Evolutionary conservation across 1,140 invertebrate genomes (phyloP).

Genomic region (Trachymyrmex cornetzi): DNA sequence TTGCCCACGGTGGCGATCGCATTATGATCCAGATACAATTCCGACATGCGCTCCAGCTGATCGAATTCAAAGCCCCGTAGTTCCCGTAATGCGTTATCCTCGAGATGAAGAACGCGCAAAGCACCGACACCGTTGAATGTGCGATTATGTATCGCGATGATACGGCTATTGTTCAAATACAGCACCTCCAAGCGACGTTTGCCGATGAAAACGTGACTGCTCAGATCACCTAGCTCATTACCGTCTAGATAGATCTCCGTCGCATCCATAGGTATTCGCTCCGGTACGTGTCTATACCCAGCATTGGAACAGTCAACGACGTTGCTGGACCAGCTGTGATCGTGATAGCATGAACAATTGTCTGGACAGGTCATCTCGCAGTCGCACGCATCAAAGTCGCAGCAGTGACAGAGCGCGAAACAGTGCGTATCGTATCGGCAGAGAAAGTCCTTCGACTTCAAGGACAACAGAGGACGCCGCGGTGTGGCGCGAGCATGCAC

Average conservation of each 20-base stretch:
- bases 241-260: constrained; percentile 97
- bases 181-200: constrained; percentile 95
- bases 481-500: constrained; percentile 93
- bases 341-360: constrained; percentile 97
- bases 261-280: constrained; percentile 96
- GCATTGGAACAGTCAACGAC: constrained; percentile 96
- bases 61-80: constrained; percentile 94
- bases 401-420: constrained; percentile 97
- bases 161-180: constrained; percentile 95
- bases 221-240: constrained; percentile 94
- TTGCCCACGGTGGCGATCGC: constrained; percentile 94
- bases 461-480: constrained; percentile 94
- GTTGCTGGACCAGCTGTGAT: constrained; percentile 97
- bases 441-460: constrained; percentile 95
- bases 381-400: constrained; percentile 97
- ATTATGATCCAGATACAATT: constrained; percentile 96
- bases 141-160: constrained; percentile 94
- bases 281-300: constrained; percentile 93
- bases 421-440: constrained; percentile 97
- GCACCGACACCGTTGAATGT: constrained; percentile 95
- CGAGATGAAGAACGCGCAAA: constrained; percentile 93
- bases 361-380: constrained; percentile 98
- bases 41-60: constrained; percentile 92
- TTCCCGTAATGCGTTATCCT: constrained; percentile 93
- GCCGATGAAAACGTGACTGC: constrained; percentile 96